A percentile compares a stretch with the other conserved stretches of the same genome.
Evolutionary conservation across 2,113 vertebrate genomes (phyloP).

Genomic region (Gavialis gangeticus): DNA sequence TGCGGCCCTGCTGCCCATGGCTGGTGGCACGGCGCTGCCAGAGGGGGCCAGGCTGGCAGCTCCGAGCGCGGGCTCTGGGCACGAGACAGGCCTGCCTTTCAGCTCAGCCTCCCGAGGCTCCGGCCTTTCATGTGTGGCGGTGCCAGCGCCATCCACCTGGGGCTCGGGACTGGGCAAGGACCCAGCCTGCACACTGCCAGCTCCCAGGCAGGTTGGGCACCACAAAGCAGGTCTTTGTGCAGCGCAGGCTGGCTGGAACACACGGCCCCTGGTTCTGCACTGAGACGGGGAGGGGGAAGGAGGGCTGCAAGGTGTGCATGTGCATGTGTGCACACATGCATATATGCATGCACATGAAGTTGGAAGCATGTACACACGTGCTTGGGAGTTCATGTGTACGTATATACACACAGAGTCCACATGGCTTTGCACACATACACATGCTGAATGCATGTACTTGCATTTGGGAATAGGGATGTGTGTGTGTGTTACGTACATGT

Average conservation of each 20-base stretch:
- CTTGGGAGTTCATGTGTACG: not conserved
- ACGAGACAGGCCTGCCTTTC: not conserved
- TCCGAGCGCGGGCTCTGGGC: not conserved
- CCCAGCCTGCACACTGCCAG: not conserved
- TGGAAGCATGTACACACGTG: rapidly evolving
- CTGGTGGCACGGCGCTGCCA: not conserved
- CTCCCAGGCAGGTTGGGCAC: not conserved
- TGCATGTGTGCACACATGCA: not conserved
- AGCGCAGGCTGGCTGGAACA: not conserved
- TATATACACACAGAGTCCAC: not conserved
- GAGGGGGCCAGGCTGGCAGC: not conserved
- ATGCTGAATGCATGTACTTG: not conserved
- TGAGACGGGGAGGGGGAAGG: not conserved
- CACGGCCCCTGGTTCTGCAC: not conserved
- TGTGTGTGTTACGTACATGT: rapidly evolving
- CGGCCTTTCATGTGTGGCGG: not conserved
- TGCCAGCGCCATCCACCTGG: not conserved
- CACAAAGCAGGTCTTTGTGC: not conserved
- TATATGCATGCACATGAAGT: not conserved
- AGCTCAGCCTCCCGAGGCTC: not conserved
- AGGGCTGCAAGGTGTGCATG: not conserved
- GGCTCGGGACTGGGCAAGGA: not conserved
- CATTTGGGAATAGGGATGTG: rapidly evolving
- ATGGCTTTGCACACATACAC: no score
- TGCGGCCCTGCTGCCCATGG: not conserved